Evolutionary conservation across 2,113 vertebrate species (phyloP).

Genomic region (Sphaerodactylus townsendi): DNA sequence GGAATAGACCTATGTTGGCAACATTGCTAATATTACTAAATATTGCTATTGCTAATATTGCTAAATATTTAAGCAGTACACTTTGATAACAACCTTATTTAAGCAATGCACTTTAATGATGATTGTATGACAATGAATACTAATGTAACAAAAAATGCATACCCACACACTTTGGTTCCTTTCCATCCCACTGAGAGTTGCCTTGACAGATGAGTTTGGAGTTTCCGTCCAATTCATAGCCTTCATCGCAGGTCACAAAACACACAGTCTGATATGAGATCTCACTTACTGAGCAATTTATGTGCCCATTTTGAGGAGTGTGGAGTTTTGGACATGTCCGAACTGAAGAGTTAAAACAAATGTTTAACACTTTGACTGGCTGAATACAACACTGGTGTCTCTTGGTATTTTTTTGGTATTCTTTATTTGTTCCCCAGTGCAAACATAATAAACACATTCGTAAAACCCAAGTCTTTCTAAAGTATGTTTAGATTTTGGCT

Average conservation of each 20-base stretch:
- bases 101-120: not conserved
- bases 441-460: not conserved
- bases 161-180: constrained; percentile 92
- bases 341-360: constrained; percentile 71
- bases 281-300: constrained; percentile 82
- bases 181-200: constrained; percentile 88
- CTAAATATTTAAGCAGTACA: too few relatives aligned
- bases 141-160: constrained; percentile 63
- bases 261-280: constrained; percentile 82
- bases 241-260: constrained; percentile 83
- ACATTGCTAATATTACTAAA: too few relatives aligned
- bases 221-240: constrained; percentile 87
- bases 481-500: not conserved
- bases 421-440: not conserved
- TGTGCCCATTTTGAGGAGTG: constrained; percentile 77
- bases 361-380: constrained; percentile 1
- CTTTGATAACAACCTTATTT: not conserved
- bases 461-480: not conserved
- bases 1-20: too few relatives aligned
- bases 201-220: constrained; percentile 84
- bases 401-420: not conserved
- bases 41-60: not conserved
- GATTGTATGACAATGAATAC: not conserved
- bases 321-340: constrained; percentile 84
- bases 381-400: not conserved